Conservation (phyloP, 2,797 vertebrate genomes). For the Pseudocheirus occidentalis region DNA sequence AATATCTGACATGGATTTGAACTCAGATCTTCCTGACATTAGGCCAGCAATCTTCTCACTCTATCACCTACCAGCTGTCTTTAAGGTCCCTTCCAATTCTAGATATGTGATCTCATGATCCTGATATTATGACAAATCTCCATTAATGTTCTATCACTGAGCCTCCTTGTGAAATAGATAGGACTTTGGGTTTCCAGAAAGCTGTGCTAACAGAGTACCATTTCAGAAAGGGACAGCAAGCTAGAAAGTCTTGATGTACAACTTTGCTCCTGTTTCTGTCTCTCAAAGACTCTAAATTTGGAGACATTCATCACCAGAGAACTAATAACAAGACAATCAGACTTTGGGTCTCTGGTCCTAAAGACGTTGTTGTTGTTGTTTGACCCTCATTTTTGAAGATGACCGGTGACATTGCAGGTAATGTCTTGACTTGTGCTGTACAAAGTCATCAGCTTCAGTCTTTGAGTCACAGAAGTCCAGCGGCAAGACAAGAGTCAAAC, state of each 20-base stretch:
- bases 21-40: background rate
- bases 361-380: background rate
- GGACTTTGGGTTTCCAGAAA: background rate
- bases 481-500: background rate
- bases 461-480: background rate
- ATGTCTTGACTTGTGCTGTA: background rate
- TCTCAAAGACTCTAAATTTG: background rate
- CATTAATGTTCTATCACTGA: background rate
- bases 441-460: background rate
- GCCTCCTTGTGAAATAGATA: background rate
- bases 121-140: background rate
- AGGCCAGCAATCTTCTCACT: background rate
- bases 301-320: background rate
- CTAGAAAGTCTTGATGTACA: background rate
- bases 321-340: background rate
- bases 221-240: background rate
- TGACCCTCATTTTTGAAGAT: background rate
- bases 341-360: background rate
- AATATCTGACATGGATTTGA: background rate
- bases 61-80: background rate
- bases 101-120: background rate
- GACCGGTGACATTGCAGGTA: background rate
- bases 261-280: background rate
- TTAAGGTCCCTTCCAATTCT: background rate
- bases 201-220: background rate